Percentiles rank a stretch among this genome's conserved stretches.
Conservation (phyloP, 2,113 vertebrate species). For the Protobothrops flavoviridis region DNA sequence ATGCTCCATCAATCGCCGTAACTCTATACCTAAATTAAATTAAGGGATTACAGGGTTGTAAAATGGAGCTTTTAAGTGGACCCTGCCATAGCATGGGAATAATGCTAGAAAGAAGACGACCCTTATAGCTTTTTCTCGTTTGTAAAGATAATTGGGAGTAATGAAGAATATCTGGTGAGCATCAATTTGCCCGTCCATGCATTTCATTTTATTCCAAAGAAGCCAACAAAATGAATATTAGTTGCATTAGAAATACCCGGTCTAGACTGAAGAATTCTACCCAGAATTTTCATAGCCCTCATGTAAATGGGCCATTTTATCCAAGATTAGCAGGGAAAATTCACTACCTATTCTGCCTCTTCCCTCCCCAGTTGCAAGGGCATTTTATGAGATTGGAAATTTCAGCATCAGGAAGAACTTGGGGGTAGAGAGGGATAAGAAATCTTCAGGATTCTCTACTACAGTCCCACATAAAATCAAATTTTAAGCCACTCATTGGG, state of each 20-base stretch:
- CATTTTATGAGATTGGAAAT: neutral
- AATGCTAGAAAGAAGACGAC: neutral
- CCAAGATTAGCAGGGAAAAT: neutral
- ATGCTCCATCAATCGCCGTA: neutral
- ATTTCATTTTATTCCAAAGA: neutral
- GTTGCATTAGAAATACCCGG: neutral
- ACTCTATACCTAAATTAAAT: neutral
- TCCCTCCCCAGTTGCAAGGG: neutral
- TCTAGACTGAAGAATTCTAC: neutral
- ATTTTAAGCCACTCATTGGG: neutral
- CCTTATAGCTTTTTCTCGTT: neutral
- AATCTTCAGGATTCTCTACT: neutral
- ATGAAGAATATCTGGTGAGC: neutral
- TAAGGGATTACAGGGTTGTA: too few relatives aligned
- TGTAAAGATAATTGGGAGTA: neutral
- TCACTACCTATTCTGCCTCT: neutral
- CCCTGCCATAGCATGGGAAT: neutral
- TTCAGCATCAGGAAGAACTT: neutral
- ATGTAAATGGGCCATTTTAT: neutral
- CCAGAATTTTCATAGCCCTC: neutral
- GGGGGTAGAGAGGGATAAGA: neutral
- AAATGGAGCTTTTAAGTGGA: too few relatives aligned
- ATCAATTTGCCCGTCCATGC: neutral
- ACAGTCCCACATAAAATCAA: neutral
- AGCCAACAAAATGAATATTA: neutral